Evolutionary conservation across 2,888 invertebrate species (phyloP).

Genomic region (Stenolophus ochropezus): DNA sequence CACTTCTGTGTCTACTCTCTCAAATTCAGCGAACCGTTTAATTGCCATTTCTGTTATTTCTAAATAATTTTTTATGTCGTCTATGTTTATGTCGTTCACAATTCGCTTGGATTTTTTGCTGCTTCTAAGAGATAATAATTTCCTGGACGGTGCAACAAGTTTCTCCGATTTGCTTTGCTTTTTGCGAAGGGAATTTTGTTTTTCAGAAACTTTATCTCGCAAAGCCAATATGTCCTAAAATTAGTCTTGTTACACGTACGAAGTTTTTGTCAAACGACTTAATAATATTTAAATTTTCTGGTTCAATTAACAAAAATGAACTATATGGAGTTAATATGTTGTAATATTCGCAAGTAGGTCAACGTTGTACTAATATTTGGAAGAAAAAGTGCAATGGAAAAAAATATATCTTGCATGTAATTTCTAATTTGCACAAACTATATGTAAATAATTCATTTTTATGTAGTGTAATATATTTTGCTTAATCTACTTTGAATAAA

Average conservation of each 20-base stretch:
- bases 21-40: constrained; percentile 53
- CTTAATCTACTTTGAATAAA: too few relatives aligned
- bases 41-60: constrained; percentile 52
- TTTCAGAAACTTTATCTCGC: constrained; percentile 46
- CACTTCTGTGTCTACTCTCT: constrained; percentile 46
- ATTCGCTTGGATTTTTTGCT: constrained; percentile 54
- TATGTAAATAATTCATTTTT: too few relatives aligned
- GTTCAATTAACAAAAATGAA: neutral
- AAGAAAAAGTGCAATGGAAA: neutral
- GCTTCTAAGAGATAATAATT: constrained; percentile 31
- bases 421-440: too few relatives aligned
- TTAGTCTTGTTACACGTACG: constrained; percentile 27
- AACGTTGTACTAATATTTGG: neutral
- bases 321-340: neutral
- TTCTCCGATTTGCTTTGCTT: constrained; percentile 47
- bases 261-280: constrained; percentile 3
- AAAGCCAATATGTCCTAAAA: constrained; percentile 50
- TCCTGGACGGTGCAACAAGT: constrained; percentile 45
- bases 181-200: constrained; percentile 38
- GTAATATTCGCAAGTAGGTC: constrained; percentile 2
- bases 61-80: constrained; percentile 56
- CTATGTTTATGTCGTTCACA: constrained; percentile 46
- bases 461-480: too few relatives aligned
- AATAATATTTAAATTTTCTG: constrained; percentile 5
- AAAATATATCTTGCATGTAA: too few relatives aligned